Base-by-base conservation (phyloP, 2,113 vertebrate genomes). In the Oncorhynchus keta region DNA sequence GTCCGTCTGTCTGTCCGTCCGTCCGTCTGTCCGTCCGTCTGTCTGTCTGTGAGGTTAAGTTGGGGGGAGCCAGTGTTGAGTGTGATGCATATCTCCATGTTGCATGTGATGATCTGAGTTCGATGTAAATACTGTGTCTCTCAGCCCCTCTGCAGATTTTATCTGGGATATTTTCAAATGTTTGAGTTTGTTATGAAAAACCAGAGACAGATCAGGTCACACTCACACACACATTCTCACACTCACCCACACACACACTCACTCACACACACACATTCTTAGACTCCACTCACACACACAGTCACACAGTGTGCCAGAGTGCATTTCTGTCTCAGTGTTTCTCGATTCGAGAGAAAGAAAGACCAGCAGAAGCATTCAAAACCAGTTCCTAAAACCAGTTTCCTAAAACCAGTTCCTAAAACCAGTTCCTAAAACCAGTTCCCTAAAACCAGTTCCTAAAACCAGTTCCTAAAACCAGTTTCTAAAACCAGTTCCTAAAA, bases 311-410 rank as follows among this genome's bases (percentile, higher is more conserved):
- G 30, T 4, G 30, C 30, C 30, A 32, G 30, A 32, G 30, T 32
- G 24, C n/a, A n/a, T 9, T 64, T 77, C 76, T 82, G 80, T 85
- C 64, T 26, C 39, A 5, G 51, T 75, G 26, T 77, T 87, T 87
- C 79, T 70, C 80, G 71, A 86, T 75, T 79, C 68, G 68, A 77
- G 28, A 55, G 26, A 86, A 70, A 35, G 5, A 35, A 70, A 35
- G 5, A 35, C 13, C 62, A 24, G 30, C 4, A 26, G 73, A 32
- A 51, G 72, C 59, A 57, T 71, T 39, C 20, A 39, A 12, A 35
- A 67, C 55, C 65, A 74, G 32, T 13, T 75, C 62, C 45, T 69
- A 72, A 75, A 76, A 35, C 61, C 66, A 77, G 68, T 32, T 80
- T 68, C 73, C 65, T 4, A 30, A 30, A 30, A 30, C 30, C 30